These are phyloP conservation scores for Pseudochirops cupreus DNA, from an alignment of 2,797 vertebrate species.

Conservation along the genomic window DNA sequence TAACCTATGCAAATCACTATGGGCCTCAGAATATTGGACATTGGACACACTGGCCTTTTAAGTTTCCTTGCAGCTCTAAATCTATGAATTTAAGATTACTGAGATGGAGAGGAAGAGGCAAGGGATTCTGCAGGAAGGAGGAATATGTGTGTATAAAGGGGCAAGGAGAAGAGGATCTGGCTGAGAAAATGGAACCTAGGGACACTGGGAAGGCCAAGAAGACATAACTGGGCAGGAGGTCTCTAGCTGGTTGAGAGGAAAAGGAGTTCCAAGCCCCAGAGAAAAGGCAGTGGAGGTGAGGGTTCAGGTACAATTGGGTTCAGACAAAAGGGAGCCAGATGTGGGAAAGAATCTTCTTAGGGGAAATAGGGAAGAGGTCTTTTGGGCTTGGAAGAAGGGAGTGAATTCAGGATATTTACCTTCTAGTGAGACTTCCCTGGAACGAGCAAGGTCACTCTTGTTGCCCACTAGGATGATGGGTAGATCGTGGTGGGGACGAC, in stretches of 20 bases:
- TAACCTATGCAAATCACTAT: neutral
- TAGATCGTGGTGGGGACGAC: constrained; percentile 89
- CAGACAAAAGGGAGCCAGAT: neutral
- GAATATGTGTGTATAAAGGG: neutral
- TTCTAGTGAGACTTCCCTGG: constrained; percentile 92
- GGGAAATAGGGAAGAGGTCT: neutral
- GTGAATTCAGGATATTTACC: constrained; percentile 84
- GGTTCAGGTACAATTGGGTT: neutral
- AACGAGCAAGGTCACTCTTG: constrained; percentile 95
- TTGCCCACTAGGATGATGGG: constrained; percentile 96
- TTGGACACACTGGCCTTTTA: neutral
- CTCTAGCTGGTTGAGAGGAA: neutral
- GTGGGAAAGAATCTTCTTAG: neutral
- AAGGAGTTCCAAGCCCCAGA: neutral
- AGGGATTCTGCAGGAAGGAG: neutral
- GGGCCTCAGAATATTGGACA: neutral
- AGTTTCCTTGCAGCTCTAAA: neutral
- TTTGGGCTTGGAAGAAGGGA: neutral
- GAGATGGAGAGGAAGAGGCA: neutral
- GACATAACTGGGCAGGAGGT: neutral
- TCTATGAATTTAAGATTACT: neutral
- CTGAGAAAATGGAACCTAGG: neutral
- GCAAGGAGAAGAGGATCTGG: neutral
- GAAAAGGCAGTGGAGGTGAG: neutral
- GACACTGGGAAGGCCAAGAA: neutral